A percentile compares a stretch with the other conserved stretches of the same genome.
These are phyloP conservation scores for Andricus curvator DNA, from an alignment of 2,888 invertebrate species.

Conservation along the genomic window DNA sequence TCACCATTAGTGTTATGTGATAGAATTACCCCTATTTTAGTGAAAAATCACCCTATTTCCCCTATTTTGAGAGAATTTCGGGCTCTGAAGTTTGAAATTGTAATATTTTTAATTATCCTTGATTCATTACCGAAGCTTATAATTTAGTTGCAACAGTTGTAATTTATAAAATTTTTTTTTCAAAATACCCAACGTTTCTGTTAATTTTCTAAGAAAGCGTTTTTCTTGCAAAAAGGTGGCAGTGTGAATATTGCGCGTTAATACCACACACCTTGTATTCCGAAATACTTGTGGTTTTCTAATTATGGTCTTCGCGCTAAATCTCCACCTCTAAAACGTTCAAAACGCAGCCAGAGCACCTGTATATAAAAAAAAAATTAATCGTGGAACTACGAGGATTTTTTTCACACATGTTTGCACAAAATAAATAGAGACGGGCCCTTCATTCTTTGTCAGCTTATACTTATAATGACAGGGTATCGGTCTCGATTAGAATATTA, in stretches of 20 bases:
- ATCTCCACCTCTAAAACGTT: slow-evolving; percentile 32
- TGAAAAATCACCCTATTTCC: no score
- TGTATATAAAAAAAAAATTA: slow-evolving; percentile 19
- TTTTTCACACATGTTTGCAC: slow-evolving; percentile 33
- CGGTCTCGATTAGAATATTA: slow-evolving; percentile 22
- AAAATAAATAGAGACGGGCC: slow-evolving; percentile 17
- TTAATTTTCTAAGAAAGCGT: background rate
- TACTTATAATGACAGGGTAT: slow-evolving; percentile 17
- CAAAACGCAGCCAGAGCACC: slow-evolving; percentile 6
- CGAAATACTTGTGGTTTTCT: slow-evolving; percentile 35
- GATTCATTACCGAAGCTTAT: no score
- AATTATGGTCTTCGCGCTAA: slow-evolving; percentile 34
- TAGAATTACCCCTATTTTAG: no score
- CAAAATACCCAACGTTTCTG: no score
- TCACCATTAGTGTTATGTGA: no score
- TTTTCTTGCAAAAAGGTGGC: background rate
- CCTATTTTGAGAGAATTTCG: no score
- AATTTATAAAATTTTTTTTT: no score
- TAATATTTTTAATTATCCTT: no score
- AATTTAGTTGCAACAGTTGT: no score
- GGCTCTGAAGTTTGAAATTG: no score
- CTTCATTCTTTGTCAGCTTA: background rate
- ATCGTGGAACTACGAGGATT: background rate
- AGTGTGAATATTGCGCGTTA: background rate
- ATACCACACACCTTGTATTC: slow-evolving; percentile 31